These are phyloP conservation scores for Pseudolycoriella hygida DNA, from an alignment of 2,888 invertebrate species.

Conservation along the genomic window DNA sequence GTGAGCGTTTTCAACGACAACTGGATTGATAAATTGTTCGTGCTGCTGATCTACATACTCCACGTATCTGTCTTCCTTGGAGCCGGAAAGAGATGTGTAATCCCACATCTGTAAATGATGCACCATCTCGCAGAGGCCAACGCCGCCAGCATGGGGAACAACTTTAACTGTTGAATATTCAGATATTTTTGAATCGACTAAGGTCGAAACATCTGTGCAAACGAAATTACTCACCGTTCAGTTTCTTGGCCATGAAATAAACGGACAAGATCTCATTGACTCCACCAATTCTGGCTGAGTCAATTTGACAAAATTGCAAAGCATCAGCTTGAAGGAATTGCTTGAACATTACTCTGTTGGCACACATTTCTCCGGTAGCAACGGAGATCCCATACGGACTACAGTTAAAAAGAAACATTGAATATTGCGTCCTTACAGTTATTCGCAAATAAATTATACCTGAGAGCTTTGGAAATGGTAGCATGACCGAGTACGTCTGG, in stretches of 20 bases:
- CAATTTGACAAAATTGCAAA: conserved; percentile 78
- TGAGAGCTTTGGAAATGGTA: conserved; percentile 51
- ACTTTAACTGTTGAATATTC: conserved; percentile 56
- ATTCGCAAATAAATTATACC: conserved; percentile 18
- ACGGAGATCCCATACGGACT: conserved; percentile 63
- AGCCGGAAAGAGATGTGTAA: conserved; percentile 53
- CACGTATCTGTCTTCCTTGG: conserved; percentile 51
- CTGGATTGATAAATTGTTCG: conserved; percentile 68
- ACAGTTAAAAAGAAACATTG: too few species aligned
- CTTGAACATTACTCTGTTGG: conserved; percentile 83
- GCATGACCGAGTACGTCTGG: conserved; percentile 77
- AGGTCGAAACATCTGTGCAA: conserved; percentile 1
- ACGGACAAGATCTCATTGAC: conserved; percentile 76
- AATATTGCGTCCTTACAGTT: neutral
- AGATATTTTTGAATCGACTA: conserved; percentile 13
- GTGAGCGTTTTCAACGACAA: conserved; percentile 45
- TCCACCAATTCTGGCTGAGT: conserved; percentile 74
- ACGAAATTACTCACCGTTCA: conserved; percentile 42
- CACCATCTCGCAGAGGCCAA: conserved; percentile 85
- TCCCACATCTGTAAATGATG: conserved; percentile 86
- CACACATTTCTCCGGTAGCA: conserved; percentile 85
- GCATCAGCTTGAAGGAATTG: conserved; percentile 68
- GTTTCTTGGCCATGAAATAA: conserved; percentile 75
- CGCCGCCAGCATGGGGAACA: conserved; percentile 89
- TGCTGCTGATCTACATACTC: conserved; percentile 85